phyloP scores from a whole-genome alignment of 1,140 invertebrate genomes.

The Drosophila sucinea region DNA sequence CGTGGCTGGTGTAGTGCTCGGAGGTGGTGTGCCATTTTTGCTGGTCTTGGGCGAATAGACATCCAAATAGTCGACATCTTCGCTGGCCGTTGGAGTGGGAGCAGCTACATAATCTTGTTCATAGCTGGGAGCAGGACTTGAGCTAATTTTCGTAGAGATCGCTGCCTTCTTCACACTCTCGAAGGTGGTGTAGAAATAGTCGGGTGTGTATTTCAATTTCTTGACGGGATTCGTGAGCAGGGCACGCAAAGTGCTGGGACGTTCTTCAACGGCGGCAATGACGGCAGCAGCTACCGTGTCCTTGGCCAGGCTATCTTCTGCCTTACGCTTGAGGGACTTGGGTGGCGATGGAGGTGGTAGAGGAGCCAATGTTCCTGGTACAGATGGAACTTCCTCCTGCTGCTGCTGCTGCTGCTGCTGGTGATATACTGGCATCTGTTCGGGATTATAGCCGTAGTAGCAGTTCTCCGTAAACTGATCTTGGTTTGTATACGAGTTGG shows the following conservation, averaged over 20 bases:
- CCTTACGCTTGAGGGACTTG: conserved; percentile 62
- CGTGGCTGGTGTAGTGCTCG: conserved; percentile 45
- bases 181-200: conserved; percentile 75
- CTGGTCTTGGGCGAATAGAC: conserved; percentile 72
- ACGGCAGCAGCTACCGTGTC: conserved; percentile 72
- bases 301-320: conserved; percentile 34
- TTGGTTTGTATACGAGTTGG: conserved; percentile 24
- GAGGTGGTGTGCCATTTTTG: conserved; percentile 65
- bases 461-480: conserved; percentile 58
- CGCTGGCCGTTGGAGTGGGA: conserved; percentile 69
- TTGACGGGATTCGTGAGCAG: conserved; percentile 84
- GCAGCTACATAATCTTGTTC: conserved; percentile 64
- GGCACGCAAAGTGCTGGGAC: conserved; percentile 83
- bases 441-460: conserved; percentile 46
- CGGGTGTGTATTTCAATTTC: conserved; percentile 81
- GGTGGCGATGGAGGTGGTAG: conserved; percentile 30
- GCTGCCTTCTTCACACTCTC: conserved; percentile 65
- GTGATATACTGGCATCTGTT: conserved; percentile 5
- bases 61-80: conserved; percentile 75
- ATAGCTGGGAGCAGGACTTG: conserved; percentile 53
- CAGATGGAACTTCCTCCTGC: not conserved
- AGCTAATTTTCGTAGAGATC: conserved; percentile 43
- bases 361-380: conserved; percentile 9
- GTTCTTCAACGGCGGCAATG: conserved; percentile 67
- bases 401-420: not conserved